These are phyloP conservation scores for Cyphomyrmex costatus DNA, from an alignment of 1,140 invertebrate species.

Conservation along the genomic window DNA sequence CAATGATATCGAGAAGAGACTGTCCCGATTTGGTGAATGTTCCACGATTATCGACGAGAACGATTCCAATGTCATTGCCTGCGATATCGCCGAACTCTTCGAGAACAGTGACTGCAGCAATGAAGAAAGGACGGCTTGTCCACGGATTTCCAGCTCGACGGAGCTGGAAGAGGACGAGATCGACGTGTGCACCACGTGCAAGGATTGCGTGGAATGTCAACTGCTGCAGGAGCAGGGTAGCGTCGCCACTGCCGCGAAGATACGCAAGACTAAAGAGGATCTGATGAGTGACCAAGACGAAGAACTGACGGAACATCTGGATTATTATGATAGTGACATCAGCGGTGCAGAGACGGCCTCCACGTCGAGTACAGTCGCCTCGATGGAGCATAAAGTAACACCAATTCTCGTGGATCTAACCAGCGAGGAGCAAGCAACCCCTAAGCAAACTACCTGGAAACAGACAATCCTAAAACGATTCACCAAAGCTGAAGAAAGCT, in stretches of 20 bases:
- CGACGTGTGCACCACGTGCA: slow-evolving; percentile 38
- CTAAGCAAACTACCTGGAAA: slow-evolving; percentile 53
- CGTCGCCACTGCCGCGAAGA: background rate
- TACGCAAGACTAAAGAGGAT: background rate
- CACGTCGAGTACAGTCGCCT: background rate
- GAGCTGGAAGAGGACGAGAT: background rate
- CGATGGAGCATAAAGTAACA: background rate
- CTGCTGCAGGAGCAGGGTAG: background rate
- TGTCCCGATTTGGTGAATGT: background rate
- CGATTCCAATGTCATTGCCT: background rate
- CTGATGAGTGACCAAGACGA: slow-evolving; percentile 3
- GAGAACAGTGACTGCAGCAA: background rate
- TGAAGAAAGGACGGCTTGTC: background rate
- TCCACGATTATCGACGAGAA: background rate
- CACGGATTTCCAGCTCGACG: slow-evolving; percentile 45
- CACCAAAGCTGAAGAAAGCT: slow-evolving; percentile 7
- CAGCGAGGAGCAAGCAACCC: slow-evolving; percentile 59
- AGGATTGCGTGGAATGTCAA: slow-evolving; percentile 47
- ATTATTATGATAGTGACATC: slow-evolving; percentile 17
- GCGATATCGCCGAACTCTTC: slow-evolving; percentile 27
- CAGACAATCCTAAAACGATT: slow-evolving; percentile 59
- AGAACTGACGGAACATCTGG: slow-evolving; percentile 12
- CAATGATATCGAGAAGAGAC: background rate
- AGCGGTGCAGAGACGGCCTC: background rate
- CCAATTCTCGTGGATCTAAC: slow-evolving; percentile 70